Conservation (phyloP, 2,113 vertebrate species). For the Chloebia gouldiae region DNA sequence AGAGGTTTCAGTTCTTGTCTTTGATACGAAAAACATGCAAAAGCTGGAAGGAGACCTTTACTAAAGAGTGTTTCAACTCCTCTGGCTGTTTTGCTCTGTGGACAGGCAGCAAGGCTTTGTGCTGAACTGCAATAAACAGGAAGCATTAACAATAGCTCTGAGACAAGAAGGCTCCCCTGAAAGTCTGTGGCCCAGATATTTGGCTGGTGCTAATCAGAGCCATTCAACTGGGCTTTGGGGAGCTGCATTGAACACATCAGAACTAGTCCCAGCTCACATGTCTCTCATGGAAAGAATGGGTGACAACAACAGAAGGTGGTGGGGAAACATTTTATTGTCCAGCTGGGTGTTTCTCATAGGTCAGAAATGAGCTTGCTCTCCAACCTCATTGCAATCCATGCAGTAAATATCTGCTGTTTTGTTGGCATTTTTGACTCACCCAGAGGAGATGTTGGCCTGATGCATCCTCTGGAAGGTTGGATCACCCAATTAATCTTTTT, state of each 20-base stretch:
- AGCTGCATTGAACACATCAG: neutral
- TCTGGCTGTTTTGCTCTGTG: neutral
- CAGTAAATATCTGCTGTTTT: neutral
- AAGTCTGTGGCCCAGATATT: neutral
- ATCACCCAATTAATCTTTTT: neutral
- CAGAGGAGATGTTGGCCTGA: neutral
- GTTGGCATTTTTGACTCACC: neutral
- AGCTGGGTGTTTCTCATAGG: neutral
- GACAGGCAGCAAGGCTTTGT: slow-evolving; percentile 41
- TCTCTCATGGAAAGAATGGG: neutral
- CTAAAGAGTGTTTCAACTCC: neutral
- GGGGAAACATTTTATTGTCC: neutral
- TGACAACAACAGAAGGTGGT: neutral
- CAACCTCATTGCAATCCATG: neutral
- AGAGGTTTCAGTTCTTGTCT: neutral
- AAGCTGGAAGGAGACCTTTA: neutral
- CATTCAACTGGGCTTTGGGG: neutral
- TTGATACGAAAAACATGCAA: neutral
- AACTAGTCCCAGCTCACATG: neutral
- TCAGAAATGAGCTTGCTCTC: neutral
- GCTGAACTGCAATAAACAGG: slow-evolving; percentile 53
- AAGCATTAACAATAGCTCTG: slow-evolving; percentile 61
- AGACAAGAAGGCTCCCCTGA: slow-evolving; percentile 47
- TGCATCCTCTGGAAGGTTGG: neutral
- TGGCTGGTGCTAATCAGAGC: slow-evolving; percentile 33